phyloP scores from a whole-genome alignment of 2,797 vertebrate species.

The Tenualosa thibaudeaui region DNA sequence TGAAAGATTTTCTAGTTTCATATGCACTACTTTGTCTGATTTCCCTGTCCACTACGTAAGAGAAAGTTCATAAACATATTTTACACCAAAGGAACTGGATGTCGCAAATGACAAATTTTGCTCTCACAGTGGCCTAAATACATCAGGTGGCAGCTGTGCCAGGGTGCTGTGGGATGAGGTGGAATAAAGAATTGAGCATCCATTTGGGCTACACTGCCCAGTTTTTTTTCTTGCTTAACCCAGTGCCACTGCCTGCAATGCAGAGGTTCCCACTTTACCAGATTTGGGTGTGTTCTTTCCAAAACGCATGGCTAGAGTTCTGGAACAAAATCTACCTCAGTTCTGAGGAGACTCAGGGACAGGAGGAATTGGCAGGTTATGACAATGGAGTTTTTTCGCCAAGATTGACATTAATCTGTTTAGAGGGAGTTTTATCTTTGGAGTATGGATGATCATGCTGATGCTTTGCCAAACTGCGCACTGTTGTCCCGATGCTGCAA shows the following conservation, averaged over 20 bases:
- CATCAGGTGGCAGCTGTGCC: constrained; percentile 14
- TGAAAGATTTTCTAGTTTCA: background rate
- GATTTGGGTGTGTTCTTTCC: constrained; percentile 41
- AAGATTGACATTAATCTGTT: background rate
- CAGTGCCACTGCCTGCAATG: constrained; percentile 58
- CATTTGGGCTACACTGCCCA: constrained; percentile 39
- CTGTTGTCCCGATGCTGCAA: constrained; percentile 67
- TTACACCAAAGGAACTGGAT: background rate
- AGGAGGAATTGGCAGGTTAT: background rate
- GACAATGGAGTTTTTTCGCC: background rate
- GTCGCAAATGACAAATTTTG: background rate
- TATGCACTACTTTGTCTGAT: background rate
- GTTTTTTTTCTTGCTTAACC: constrained; percentile 38
- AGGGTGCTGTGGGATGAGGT: background rate
- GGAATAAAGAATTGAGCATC: constrained; percentile 31
- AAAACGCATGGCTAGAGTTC: constrained; percentile 15
- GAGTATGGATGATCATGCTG: constrained; percentile 43
- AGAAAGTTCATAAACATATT: background rate
- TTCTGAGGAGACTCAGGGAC: constrained; percentile 20
- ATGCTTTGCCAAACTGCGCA: constrained; percentile 49
- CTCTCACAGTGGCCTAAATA: background rate
- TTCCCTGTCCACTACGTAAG: background rate
- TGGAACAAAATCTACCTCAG: constrained; percentile 5
- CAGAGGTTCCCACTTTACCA: constrained; percentile 52
- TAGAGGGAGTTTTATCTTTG: constrained; percentile 10